Percentiles rank a stretch among this genome's conserved stretches.
These are phyloP conservation scores for Drosophila yakuba DNA, from an alignment of 1,140 invertebrate genomes.

Conservation along the genomic window DNA sequence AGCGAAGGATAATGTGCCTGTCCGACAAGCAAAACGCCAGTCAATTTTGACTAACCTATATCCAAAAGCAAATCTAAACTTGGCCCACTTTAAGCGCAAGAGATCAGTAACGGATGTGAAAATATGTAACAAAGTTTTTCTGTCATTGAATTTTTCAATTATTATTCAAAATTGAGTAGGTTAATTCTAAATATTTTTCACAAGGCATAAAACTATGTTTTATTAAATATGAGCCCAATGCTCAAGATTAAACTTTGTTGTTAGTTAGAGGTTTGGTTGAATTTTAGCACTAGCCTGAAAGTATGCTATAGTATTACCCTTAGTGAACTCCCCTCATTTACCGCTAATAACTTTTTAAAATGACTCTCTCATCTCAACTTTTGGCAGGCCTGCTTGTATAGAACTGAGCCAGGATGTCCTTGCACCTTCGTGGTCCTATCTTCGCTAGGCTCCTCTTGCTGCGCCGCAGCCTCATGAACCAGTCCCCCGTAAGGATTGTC, in stretches of 20 bases:
- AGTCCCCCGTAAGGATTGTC: neutral
- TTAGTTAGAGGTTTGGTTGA: too few species aligned
- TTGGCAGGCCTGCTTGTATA: neutral
- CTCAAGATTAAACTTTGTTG: too few species aligned
- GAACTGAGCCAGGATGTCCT: constrained; percentile 1
- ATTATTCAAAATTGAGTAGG: too few species aligned
- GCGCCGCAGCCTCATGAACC: constrained; percentile 19
- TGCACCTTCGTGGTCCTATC: constrained; percentile 6
- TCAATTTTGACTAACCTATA: constrained; percentile 9
- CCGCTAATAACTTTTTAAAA: neutral
- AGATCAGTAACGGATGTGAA: neutral
- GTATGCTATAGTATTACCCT: constrained; percentile 5
- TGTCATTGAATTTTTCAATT: too few species aligned
- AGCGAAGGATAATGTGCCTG: constrained; percentile 57
- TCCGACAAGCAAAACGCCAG: constrained; percentile 55
- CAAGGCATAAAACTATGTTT: too few species aligned
- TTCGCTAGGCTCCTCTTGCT: constrained; percentile 6
- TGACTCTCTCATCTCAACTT: neutral
- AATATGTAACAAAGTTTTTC: too few species aligned
- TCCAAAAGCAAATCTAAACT: constrained; percentile 8
- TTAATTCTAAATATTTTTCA: too few species aligned
- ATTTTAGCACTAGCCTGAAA: constrained; percentile 12
- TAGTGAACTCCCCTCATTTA: neutral
- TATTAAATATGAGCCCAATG: too few species aligned
- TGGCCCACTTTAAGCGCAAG: neutral